Base-by-base conservation (phyloP, 2,113 vertebrate genomes). In the Platycercus adscitus region DNA sequence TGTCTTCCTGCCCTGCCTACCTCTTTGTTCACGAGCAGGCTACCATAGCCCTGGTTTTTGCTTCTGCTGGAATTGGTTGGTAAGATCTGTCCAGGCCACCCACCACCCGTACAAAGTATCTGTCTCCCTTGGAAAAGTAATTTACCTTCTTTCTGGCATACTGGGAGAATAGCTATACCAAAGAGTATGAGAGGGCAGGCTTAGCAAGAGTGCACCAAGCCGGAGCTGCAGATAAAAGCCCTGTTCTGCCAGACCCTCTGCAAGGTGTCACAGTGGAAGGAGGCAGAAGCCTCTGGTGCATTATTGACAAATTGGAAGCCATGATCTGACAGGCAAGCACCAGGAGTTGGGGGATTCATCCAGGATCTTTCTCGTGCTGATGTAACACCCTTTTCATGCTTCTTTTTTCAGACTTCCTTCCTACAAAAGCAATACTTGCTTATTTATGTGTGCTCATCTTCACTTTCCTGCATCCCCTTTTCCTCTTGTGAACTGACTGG, bases 241-340 rank as follows among this genome's bases (percentile, higher is more conserved):
- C 26, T 58, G 17, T 55, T 55, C 31, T 70, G 17, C n/a, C 78
- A 71, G 46, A 81, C 6, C 13, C 6, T 50, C 35, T 89, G 63
- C 55, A 79, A 33, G 26, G 14, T 13, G 47, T 33, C 5, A 0
- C 29, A 76, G 47, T 6, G 7, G 17, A 92, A 29, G 23, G 35
- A 53, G 39, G 39, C 1, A 3, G 43, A 11, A 44, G 6, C 25
- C 23, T 46, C 44, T 41, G 55, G 11, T 23, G 31, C 20, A 2
- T 46, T 65, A 10, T 20, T 77, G 65, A 82, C 7, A 49, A 46
- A 80, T 6, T 1, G 1, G 6, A 31, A 89, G n/a, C 37, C 43
- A 24, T 0, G 0, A 21, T 26, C 25, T 56, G 52, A 35, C 11
- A 24, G 41, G 5, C 0, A 6, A 61, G 10, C 33, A 80, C n/a